Conservation (phyloP, 2,888 invertebrate species). For the Archaeoteleia sp. region DNA sequence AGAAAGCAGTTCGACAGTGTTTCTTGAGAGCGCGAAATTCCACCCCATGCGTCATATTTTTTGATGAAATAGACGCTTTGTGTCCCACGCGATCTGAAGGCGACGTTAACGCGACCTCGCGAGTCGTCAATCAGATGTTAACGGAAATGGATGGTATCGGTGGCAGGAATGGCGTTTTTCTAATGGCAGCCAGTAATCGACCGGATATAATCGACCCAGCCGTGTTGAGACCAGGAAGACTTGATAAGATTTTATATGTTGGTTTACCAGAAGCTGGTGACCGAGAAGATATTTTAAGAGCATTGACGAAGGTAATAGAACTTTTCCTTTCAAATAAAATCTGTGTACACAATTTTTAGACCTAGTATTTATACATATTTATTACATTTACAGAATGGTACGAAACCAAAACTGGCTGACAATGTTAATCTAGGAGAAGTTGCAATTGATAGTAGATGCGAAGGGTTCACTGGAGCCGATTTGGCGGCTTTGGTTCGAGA, state of each 20-base stretch:
- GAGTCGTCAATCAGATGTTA: constrained; percentile 96
- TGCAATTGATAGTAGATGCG: constrained; percentile 80
- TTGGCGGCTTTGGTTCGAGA: constrained; percentile 91
- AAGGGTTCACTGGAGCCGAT: constrained; percentile 96
- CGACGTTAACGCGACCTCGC: constrained; percentile 83
- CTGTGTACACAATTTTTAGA: too few species aligned
- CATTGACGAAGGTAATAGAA: constrained; percentile 2
- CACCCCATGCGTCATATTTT: constrained; percentile 98
- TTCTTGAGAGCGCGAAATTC: constrained; percentile 96
- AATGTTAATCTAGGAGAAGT: constrained; percentile 86
- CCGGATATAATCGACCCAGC: constrained; percentile 98
- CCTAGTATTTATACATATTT: constrained; percentile 13
- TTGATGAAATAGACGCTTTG: constrained; percentile 97
- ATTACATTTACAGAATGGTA: constrained; percentile 81
- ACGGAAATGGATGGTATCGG: constrained; percentile 99
- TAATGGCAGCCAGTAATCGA: constrained; percentile 97
- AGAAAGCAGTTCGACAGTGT: constrained; percentile 95
- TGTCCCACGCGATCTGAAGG: constrained; percentile 91
- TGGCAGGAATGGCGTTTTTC: constrained; percentile 91
- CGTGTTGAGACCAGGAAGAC: constrained; percentile 90
- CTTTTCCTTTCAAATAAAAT: constrained; percentile 3
- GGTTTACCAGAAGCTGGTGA: constrained; percentile 89
- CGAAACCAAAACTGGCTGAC: constrained; percentile 83
- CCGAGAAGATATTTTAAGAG: constrained; percentile 84
- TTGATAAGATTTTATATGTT: constrained; percentile 93